phyloP scores from a whole-genome alignment of 2,797 vertebrate species.

The Echiichthys vipera region DNA sequence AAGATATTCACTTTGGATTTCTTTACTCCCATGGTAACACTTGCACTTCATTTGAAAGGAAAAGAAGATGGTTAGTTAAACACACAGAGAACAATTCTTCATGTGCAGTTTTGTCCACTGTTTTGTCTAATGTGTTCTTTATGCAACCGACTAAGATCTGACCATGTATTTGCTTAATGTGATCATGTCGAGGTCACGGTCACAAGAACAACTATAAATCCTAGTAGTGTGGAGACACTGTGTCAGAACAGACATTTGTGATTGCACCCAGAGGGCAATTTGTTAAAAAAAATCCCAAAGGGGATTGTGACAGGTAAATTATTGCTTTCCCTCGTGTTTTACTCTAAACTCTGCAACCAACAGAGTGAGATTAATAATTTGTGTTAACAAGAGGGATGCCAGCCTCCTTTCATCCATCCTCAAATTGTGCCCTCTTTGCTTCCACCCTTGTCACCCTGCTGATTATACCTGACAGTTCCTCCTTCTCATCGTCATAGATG shows the following conservation, averaged over 20 bases:
- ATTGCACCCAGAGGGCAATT: slow-evolving; percentile 37
- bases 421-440: slow-evolving; percentile 49
- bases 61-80: slow-evolving; percentile 50
- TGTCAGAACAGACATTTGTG: slow-evolving; percentile 32
- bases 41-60: slow-evolving; percentile 68
- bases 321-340: slow-evolving; percentile 48
- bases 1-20: neutral
- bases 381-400: slow-evolving; percentile 72
- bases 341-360: slow-evolving; percentile 48
- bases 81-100: slow-evolving; percentile 18
- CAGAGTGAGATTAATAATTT: slow-evolving; percentile 64
- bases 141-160: slow-evolving; percentile 40
- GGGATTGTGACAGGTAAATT: slow-evolving; percentile 44
- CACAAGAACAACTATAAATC: slow-evolving; percentile 26
- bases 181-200: slow-evolving; percentile 46
- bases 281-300: slow-evolving; percentile 29
- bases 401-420: slow-evolving; percentile 61
- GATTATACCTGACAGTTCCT: slow-evolving; percentile 70
- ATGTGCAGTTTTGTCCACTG: slow-evolving; percentile 5
- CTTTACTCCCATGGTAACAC: neutral
- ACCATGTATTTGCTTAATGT: slow-evolving; percentile 56
- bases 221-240: slow-evolving; percentile 15
- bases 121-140: slow-evolving; percentile 64
- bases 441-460: slow-evolving; percentile 58
- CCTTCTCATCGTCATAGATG: slow-evolving; percentile 67